Conservation (phyloP, 1,140 invertebrate genomes). For the Brachionus rubens region DNA sequence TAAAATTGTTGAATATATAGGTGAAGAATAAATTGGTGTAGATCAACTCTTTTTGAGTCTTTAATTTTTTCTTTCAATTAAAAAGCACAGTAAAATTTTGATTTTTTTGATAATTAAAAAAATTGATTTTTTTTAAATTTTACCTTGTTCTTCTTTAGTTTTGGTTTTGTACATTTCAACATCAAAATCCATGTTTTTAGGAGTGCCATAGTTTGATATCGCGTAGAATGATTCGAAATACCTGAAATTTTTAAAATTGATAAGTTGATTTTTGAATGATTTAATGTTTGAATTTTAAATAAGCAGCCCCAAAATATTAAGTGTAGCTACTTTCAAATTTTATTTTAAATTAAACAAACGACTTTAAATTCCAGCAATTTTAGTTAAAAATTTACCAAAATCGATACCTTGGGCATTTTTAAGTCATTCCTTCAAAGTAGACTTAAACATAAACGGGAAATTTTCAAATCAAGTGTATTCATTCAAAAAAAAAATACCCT, state of each 20-base stretch:
- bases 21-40: constrained; percentile 42
- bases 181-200: constrained; percentile 25
- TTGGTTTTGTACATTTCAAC: background rate
- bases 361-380: too few species aligned
- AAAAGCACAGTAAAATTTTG: background rate
- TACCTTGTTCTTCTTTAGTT: constrained; percentile 20
- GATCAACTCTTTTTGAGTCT: constrained; percentile 27
- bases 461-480: too few species aligned
- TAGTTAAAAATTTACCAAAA: too few species aligned
- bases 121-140: too few species aligned
- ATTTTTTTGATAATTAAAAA: background rate
- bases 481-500: too few species aligned
- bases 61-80: constrained; percentile 28
- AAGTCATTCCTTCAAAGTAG: too few species aligned
- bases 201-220: constrained; percentile 18
- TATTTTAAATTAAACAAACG: too few species aligned
- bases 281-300: too few species aligned
- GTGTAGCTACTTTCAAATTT: too few species aligned
- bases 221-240: constrained; percentile 39
- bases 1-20: constrained; percentile 44
- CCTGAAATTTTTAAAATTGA: background rate
- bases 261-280: background rate
- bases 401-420: too few species aligned
- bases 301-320: too few species aligned
- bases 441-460: too few species aligned